phyloP scores from a whole-genome alignment of 2,797 vertebrate genomes.

The Selene dorsalis region DNA sequence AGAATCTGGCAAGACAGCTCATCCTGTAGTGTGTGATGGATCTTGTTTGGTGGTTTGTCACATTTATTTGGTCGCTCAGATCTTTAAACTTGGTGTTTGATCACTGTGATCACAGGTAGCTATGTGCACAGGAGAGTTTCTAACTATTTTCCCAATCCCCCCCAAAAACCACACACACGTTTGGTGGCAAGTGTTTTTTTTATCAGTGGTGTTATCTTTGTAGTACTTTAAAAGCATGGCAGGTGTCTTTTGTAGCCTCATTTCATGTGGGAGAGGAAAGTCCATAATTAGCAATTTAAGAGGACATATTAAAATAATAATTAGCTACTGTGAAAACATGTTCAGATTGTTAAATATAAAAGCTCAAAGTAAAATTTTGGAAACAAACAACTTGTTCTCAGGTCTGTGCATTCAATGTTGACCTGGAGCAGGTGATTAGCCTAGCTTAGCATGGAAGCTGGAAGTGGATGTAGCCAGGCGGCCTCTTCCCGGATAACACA shows the following conservation, averaged over 20 bases:
- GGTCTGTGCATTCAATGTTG: not conserved
- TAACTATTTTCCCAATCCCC: not conserved
- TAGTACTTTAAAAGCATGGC: not conserved
- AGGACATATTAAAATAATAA: not conserved
- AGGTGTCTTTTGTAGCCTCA: not conserved
- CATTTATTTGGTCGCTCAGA: constrained; percentile 38
- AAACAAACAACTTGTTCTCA: too few species aligned
- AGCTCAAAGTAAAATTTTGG: not conserved
- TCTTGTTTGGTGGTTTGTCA: constrained; percentile 45
- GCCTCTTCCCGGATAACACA: too few species aligned
- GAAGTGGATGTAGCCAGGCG: too few species aligned
- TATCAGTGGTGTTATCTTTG: not conserved
- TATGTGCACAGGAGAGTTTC: not conserved
- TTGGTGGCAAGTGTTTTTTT: not conserved
- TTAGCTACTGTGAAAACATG: not conserved
- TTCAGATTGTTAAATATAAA: not conserved
- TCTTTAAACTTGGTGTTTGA: constrained; percentile 39
- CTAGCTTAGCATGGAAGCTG: too few species aligned
- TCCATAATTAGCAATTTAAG: not conserved
- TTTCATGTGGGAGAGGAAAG: not conserved
- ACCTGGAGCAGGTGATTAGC: not conserved
- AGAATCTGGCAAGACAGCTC: constrained; percentile 40
- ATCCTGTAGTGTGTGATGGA: constrained; percentile 41
- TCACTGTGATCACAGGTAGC: constrained; percentile 26
- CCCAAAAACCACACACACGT: not conserved